Evolutionary conservation across 1,140 invertebrate species (phyloP), one percentile per base, ranked within the genome.

Genomic region (Chelonus insularis): DNA sequence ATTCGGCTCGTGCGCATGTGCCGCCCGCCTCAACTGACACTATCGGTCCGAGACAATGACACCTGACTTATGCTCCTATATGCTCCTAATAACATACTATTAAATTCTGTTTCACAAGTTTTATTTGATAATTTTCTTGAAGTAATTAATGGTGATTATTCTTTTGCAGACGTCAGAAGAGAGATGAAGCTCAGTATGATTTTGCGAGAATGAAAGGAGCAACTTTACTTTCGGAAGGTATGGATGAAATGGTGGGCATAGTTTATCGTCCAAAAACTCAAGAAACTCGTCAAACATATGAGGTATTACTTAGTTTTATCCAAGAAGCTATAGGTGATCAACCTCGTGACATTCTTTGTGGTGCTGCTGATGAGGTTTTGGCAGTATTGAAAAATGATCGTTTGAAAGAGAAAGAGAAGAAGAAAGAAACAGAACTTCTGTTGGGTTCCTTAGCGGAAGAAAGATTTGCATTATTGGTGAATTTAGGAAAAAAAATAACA

Each of bases 271-370:
- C 98, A 1, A 95, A 98, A 80, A 99, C 97, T 0, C 94, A 96
- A 78, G 96, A 99, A 82, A 99, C 98, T 0, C 84, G 95, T 57
- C 94, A 98, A 74, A 98, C 96, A 0, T 99, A 99, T 73, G 97
- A 99, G 78, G 88, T 98, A 20, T 82, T 99, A 29, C 83, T 99
- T 1, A 95, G 92, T 73, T 97, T 98, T 70, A 95, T 99, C 71
- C 96, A 99, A 84, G 94, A 96, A 72, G 92, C 95, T n/a, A 82
- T 99, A 1, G 96, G 97, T 12, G 97, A 99, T 84, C 95, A 98
- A 83, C 96, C 97, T 0, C 83, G 95, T 55, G 97, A 99, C 79
- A 92, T 99, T 68, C 77, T 99, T 4, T 98, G 96, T 81, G 97
- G 96, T 48, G 96, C 98, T 48, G 97, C 96, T 20, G 97, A 99